Conservation (phyloP, 2,797 vertebrate species). For the Rhyacichthys aspro region DNA sequence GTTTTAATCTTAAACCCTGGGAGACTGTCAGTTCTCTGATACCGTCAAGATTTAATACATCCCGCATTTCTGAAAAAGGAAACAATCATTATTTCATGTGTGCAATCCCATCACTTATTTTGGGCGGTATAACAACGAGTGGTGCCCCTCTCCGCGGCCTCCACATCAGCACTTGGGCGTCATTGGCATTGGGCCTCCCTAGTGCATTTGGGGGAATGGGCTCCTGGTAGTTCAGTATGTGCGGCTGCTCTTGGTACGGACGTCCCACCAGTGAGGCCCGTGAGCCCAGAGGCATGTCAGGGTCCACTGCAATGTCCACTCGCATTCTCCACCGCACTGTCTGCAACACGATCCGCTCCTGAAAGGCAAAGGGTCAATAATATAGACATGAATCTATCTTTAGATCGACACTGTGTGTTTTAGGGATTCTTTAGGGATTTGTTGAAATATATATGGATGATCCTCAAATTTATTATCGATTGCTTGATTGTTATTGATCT, state of each 20-base stretch:
- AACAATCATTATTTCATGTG: conserved; percentile 66
- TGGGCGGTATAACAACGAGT: conserved; percentile 94
- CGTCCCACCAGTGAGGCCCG: conserved; percentile 92
- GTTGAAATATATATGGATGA: too few species aligned
- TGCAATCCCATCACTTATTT: conserved; percentile 68
- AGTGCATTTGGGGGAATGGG: conserved; percentile 96
- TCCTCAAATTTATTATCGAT: too few species aligned
- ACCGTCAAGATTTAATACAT: conserved; percentile 9
- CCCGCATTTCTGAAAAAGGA: conserved; percentile 25
- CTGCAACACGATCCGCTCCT: conserved; percentile 95
- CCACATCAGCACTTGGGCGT: conserved; percentile 99
- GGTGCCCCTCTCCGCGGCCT: conserved; percentile 93
- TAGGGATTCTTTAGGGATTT: not conserved
- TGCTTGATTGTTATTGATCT: too few species aligned
- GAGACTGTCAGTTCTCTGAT: conserved; percentile 29
- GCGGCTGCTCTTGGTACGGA: conserved; percentile 96
- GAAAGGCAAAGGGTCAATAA: not conserved
- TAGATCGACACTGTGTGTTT: not conserved
- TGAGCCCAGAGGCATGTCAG: conserved; percentile 92
- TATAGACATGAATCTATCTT: not conserved
- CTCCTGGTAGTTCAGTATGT: conserved; percentile 96
- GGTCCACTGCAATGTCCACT: conserved; percentile 97
- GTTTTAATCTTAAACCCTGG: conserved; percentile 5
- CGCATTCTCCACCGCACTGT: conserved; percentile 98
- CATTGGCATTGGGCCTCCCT: conserved; percentile 97